Conservation (phyloP, 2,797 vertebrate species). For the Cyprinella venusta region DNA sequence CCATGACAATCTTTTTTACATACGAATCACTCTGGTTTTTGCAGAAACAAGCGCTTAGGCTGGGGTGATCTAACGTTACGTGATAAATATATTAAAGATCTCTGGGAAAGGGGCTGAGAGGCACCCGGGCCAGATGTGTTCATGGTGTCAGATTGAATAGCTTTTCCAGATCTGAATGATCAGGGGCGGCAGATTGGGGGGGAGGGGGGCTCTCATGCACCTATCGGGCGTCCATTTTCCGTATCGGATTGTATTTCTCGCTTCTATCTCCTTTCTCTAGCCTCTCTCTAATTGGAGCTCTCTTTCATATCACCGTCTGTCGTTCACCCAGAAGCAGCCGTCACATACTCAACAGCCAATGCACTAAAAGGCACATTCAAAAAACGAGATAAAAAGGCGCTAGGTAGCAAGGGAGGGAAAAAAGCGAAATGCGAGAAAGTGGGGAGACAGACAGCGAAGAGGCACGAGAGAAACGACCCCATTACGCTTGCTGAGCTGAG, state of each 20-base stretch:
- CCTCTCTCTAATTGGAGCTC: conserved; percentile 28
- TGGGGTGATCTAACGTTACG: neutral
- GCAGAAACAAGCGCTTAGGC: neutral
- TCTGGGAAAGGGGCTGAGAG: conserved; percentile 7
- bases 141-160: conserved; percentile 21
- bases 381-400: conserved; percentile 34
- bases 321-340: conserved; percentile 17
- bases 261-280: neutral
- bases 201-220: neutral
- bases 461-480: conserved; percentile 41
- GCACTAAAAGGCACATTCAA: conserved; percentile 3
- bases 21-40: neutral
- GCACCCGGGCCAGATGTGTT: conserved; percentile 47
- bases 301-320: conserved; percentile 33
- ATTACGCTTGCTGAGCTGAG: conserved; percentile 37
- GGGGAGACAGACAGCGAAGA: conserved; percentile 10
- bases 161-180: conserved; percentile 28
- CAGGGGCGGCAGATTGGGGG: neutral
- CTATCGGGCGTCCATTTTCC: conserved; percentile 7
- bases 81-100: conserved; percentile 48
- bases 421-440: neutral
- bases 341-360: conserved; percentile 14
- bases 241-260: conserved; percentile 14
- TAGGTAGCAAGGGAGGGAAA: conserved; percentile 27
- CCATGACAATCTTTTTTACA: neutral